These are phyloP conservation scores for Orchestes rusci DNA, from an alignment of 2,888 invertebrate genomes.

Conservation along the genomic window DNA sequence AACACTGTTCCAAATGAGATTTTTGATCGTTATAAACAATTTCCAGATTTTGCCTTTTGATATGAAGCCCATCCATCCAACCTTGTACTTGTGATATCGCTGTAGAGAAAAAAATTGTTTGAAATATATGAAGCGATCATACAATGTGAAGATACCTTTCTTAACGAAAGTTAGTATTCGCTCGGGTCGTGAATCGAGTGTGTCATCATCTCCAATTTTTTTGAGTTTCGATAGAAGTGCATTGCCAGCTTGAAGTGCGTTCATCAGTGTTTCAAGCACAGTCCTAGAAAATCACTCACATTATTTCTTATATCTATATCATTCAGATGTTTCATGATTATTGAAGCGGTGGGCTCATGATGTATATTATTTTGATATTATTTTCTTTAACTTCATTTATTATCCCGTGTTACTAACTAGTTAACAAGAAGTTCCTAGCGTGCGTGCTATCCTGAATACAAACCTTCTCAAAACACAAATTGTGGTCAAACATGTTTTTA, in stretches of 20 bases:
- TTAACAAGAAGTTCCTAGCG: no score
- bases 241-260: conserved; percentile 75
- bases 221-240: conserved; percentile 64
- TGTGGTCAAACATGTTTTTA: conserved; percentile 60
- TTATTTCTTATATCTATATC: no score
- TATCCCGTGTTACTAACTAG: no score
- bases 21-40: conserved; percentile 60
- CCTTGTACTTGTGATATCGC: conserved; percentile 64
- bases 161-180: conserved; percentile 44
- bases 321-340: no score
- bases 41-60: conserved; percentile 65
- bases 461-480: conserved; percentile 59
- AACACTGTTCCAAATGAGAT: conserved; percentile 69
- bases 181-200: conserved; percentile 67
- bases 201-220: conserved; percentile 66
- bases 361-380: conserved; percentile 1
- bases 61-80: conserved; percentile 69
- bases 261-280: conserved; percentile 70
- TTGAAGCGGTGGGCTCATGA: no score
- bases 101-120: conserved; percentile 35
- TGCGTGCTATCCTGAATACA: no score
- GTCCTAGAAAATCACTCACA: conserved; percentile 46
- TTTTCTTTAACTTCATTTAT: background rate
- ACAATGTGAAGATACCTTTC: no score
- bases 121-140: no score